Evolutionary conservation across 2,888 invertebrate species (phyloP).

Genomic region (Drosophila merina): DNA sequence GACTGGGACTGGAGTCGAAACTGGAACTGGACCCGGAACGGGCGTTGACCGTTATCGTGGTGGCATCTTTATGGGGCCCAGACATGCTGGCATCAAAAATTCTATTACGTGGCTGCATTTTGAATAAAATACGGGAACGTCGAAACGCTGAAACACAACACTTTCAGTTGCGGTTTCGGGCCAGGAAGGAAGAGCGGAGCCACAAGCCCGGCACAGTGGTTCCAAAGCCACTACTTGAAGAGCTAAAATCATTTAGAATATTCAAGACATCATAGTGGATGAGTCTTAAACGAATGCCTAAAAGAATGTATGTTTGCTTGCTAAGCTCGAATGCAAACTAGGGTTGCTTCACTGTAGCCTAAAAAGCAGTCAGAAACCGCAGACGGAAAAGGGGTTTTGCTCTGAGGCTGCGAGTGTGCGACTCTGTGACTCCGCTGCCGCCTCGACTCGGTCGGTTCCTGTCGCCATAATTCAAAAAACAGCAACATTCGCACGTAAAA

Average conservation of each 20-base stretch:
- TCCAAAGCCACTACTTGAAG: slow-evolving; percentile 17
- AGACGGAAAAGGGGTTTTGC: slow-evolving; percentile 43
- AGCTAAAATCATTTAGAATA: not conserved
- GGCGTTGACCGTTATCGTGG: slow-evolving; percentile 75
- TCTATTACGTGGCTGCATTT: slow-evolving; percentile 79
- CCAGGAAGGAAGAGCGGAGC: slow-evolving; percentile 58
- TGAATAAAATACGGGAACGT: slow-evolving; percentile 73
- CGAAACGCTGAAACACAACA: slow-evolving; percentile 70
- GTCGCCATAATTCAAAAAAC: slow-evolving; percentile 80
- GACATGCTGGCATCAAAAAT: slow-evolving; percentile 79
- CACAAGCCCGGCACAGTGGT: slow-evolving; percentile 25
- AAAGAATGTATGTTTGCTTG: not conserved
- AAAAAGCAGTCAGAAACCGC: slow-evolving; percentile 31
- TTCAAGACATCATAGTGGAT: not conserved
- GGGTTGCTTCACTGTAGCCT: slow-evolving; percentile 12
- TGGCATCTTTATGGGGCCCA: slow-evolving; percentile 75
- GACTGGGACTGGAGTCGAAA: not conserved
- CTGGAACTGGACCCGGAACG: slow-evolving; percentile 33
- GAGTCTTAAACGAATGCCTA: not conserved
- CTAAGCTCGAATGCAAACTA: not conserved
- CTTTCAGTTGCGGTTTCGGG: slow-evolving; percentile 68
- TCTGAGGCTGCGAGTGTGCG: slow-evolving; percentile 50
- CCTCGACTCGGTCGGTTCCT: slow-evolving; percentile 67
- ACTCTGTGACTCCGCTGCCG: slow-evolving; percentile 18
- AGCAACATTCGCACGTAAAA: slow-evolving; percentile 80